Evolutionary conservation across 2,113 vertebrate species (phyloP), one percentile per base, ranked within the genome.

Genomic region (Hystrix cristata): DNA sequence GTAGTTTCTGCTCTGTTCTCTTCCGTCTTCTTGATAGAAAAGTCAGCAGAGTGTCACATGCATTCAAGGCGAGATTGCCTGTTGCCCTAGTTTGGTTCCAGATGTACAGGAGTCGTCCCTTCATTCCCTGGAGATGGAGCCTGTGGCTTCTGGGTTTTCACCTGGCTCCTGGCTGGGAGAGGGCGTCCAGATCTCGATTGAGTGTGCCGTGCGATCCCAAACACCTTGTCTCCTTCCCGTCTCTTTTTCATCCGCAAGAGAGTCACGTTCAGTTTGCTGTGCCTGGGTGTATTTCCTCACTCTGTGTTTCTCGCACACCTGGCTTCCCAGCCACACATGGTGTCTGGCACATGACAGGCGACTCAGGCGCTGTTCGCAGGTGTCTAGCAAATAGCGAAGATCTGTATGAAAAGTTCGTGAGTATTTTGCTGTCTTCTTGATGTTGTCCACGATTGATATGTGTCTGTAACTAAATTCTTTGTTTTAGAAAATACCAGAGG

Each of bases 401-500:
- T 78, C 51, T 86, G 0, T 84, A 16, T 74, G 79, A 87, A 72
- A 90, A 96, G 21, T 14, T 92, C 25, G 90, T 71, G 51, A 79
- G 21, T 87, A 15, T 86, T 86, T 69, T 57, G 79, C 29, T 65
- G 0, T 93, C 87, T 95, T 76, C n/a, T 19, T 81, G 64, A 79
- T 48, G 1, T 88, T 95, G 69, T 72, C 14, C 3, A 92, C 29
- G 82, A 9, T 90, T 95, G 76, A 88, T 43, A 92, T 80, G 1
- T 84, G 78, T 90, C 84, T 74, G 1, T 94, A 57, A 57, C 81
- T 95, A 67, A 94, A 95, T 69, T 67, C 79, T 98, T 0, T 97
- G 11, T 98, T 98, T 90, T 97, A 99, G 99, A 99, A 99, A 99
- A 99, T 99, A 98, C 99, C 99, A 87, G 99, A 99, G 97, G 99